Conservation (phyloP, 2,113 vertebrate species). For the Mustelus asterias region DNA sequence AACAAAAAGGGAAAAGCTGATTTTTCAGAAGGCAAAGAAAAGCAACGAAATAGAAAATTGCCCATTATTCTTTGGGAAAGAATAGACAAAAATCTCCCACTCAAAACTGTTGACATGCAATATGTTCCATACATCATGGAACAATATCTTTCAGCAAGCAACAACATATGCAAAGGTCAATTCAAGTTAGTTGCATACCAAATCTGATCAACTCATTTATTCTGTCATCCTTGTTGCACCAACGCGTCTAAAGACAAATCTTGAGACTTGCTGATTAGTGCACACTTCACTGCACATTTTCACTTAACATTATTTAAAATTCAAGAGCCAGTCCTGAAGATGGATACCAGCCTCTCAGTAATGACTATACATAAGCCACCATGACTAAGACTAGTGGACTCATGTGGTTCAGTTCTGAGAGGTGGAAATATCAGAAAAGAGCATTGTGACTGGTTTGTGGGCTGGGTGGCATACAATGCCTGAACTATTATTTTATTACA, state of each 20-base stretch:
- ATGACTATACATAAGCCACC: neutral
- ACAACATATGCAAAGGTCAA: neutral
- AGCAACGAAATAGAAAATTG: neutral
- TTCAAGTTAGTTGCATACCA: neutral
- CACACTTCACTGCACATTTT: neutral
- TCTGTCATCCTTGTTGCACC: neutral
- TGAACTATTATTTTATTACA: neutral
- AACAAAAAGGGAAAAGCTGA: neutral
- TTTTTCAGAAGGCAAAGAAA: neutral
- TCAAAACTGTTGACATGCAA: neutral
- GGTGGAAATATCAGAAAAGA: neutral
- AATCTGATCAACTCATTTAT: neutral
- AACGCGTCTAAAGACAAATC: neutral
- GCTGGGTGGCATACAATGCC: neutral
- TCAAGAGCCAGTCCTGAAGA: neutral
- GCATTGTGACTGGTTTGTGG: neutral
- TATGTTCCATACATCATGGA: neutral
- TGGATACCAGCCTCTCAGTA: neutral
- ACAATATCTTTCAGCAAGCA: neutral
- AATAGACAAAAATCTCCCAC: neutral
- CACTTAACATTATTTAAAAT: constrained; percentile 6
- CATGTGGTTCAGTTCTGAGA: neutral
- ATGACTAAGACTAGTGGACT: neutral
- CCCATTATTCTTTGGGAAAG: neutral
- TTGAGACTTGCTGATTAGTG: neutral